phyloP scores from a whole-genome alignment of 2,113 vertebrate species.

The Oreotrochilus melanogaster region DNA sequence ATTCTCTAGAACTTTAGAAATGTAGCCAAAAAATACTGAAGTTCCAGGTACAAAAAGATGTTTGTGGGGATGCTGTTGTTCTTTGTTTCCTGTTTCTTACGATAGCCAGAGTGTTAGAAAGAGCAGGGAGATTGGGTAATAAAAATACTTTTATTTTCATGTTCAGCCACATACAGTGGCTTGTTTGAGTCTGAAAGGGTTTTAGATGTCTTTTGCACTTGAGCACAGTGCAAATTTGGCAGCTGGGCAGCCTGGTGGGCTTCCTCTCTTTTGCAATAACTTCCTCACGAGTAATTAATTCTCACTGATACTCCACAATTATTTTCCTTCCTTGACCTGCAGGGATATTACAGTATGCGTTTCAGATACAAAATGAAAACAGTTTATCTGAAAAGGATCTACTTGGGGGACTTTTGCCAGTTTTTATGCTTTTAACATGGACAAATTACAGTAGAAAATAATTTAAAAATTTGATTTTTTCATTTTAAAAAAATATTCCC shows the following conservation, averaged over 20 bases:
- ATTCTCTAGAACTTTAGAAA: neutral
- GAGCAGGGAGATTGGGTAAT: accelerated
- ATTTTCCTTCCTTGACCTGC: neutral
- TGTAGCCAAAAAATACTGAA: neutral
- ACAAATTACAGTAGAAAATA: neutral
- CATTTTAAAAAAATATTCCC: neutral
- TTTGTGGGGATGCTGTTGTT: neutral
- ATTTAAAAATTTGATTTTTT: neutral
- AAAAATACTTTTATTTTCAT: neutral
- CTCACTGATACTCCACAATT: neutral
- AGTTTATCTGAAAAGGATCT: neutral
- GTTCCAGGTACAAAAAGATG: neutral
- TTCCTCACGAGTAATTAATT: neutral
- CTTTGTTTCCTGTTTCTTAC: neutral
- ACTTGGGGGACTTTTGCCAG: neutral
- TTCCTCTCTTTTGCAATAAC: neutral
- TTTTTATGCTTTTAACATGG: neutral
- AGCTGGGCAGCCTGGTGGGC: neutral
- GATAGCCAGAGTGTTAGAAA: neutral
- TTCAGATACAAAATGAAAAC: neutral
- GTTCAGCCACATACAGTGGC: neutral
- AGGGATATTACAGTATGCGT: neutral
- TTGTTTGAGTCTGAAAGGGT: neutral
- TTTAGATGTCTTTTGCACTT: neutral
- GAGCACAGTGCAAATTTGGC: neutral